Conservation (phyloP, 1,140 invertebrate species). For the Megathymus violae region DNA sequence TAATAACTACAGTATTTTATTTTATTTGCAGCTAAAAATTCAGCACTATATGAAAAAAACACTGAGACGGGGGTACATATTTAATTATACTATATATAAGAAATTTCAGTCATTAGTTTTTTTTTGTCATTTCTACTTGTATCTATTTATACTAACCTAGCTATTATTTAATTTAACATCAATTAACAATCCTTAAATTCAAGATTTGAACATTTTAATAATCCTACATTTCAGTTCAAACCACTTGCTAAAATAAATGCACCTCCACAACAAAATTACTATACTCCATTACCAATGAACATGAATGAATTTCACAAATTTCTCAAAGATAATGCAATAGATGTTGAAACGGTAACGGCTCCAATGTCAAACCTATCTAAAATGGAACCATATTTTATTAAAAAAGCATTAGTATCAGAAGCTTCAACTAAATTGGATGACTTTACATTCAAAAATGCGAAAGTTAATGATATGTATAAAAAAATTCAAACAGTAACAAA, state of each 20-base stretch:
- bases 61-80: neutral
- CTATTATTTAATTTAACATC: no score
- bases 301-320: conserved; percentile 58
- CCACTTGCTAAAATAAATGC: conserved; percentile 43
- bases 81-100: neutral
- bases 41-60: conserved; percentile 2
- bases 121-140: no score
- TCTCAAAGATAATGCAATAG: conserved; percentile 56
- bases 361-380: conserved; percentile 31
- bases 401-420: neutral
- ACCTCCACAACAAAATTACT: conserved; percentile 54
- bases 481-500: neutral
- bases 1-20: no score
- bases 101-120: no score
- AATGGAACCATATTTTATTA: neutral
- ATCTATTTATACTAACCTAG: no score
- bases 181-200: neutral
- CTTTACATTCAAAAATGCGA: neutral
- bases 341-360: conserved; percentile 55
- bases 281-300: conserved; percentile 64
- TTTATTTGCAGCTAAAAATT: conserved; percentile 23
- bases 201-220: neutral
- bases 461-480: neutral
- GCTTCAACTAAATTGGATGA: neutral
- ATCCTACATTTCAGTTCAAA: conserved; percentile 38